Evolutionary conservation across 2,888 invertebrate species (phyloP), one percentile per base, ranked within the genome.

Genomic region (Dione juno): DNA sequence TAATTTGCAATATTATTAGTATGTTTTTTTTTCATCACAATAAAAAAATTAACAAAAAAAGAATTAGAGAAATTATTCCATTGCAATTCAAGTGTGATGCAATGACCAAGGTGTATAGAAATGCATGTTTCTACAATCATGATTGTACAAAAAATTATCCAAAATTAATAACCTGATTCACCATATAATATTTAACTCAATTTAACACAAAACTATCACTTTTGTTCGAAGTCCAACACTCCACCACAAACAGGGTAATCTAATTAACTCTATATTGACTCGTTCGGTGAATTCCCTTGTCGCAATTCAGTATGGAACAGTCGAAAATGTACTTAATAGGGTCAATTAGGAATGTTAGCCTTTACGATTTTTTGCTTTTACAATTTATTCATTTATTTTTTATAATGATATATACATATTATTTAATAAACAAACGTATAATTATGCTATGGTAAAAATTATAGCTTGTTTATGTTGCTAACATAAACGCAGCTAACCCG

Each of bases 191-290:
- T 68, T 67, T 67, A 67, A 67, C 35, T 43, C 52, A 61, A 67
- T 67, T 68, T 61, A 58, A 53, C 53, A 53, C 43, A 61, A 43
- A 61, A 68, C 61, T 67, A 52, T 68, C 43, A 68, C 66, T 61
- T 66, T 66, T 66, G 66, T 70, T 66, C 66, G 66, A 72, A 77
- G 72, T 67, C 73, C 74, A 72, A 76, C 74, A 67, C 72, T 75
- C 77, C 71, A 80, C 81, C 81, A 78, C 84, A 82, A 81, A 81
- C 84, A 85, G 82, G 84, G 82, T 81, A 80, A 80, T 79, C 82
- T 85, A 84, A 85, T 86, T 86, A 85, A 83, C 82, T 80, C 76
- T 67, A 77, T 75, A 84, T 84, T 82, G 84, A 85, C 84, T 82
- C 67, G 69, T 57, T 80, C 77, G 76, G 77, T 77, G 77, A 79